Evolutionary conservation across 2,113 vertebrate genomes (phyloP).

Genomic region (Ceratotherium simum): DNA sequence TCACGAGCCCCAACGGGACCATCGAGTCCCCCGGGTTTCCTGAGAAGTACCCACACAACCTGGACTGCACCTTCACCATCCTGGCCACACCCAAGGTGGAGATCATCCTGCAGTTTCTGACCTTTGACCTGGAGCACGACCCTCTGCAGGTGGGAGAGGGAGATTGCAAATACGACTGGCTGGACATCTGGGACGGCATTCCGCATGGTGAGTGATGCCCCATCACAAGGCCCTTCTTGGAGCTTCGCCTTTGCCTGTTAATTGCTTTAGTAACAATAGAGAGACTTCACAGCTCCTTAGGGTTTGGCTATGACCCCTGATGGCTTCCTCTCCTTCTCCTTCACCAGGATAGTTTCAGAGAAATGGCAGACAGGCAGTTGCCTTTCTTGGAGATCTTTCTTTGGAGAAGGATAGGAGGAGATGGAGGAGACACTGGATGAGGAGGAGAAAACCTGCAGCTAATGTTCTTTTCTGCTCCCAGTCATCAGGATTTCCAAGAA

Average conservation of each 20-base stretch:
- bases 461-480: neutral
- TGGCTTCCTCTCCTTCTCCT: neutral
- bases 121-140: slow-evolving; percentile 98
- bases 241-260: neutral
- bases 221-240: neutral
- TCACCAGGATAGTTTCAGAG: neutral
- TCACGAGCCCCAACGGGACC: slow-evolving; percentile 93
- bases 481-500: neutral
- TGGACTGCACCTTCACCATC: slow-evolving; percentile 98
- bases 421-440: neutral
- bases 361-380: neutral
- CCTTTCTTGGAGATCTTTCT: neutral
- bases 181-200: slow-evolving; percentile 99
- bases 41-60: slow-evolving; percentile 98
- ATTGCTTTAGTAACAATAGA: neutral
- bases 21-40: slow-evolving; percentile 98
- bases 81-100: slow-evolving; percentile 97
- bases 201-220: slow-evolving; percentile 92
- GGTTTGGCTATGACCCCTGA: neutral
- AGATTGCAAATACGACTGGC: slow-evolving; percentile 99
- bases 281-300: neutral
- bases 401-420: neutral
- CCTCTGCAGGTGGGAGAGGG: slow-evolving; percentile 94
- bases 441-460: neutral
- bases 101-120: slow-evolving; percentile 95